Evolutionary conservation across 2,113 vertebrate genomes (phyloP).

Genomic region (Saguinus imperator): DNA sequence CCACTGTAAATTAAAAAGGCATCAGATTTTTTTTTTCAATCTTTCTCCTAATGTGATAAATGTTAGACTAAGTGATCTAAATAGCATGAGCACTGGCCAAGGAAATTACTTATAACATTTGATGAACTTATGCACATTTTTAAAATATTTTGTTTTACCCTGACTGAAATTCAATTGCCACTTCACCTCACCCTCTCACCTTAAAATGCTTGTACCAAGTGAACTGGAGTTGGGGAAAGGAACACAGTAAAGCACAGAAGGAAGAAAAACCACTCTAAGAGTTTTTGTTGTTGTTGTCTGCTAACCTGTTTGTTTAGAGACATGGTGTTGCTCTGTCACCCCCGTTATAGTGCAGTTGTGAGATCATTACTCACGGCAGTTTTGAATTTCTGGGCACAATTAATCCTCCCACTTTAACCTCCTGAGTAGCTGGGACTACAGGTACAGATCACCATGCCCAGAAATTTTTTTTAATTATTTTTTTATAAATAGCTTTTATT

Average conservation of each 20-base stretch:
- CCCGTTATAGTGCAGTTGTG: no score
- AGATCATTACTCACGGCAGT: no score
- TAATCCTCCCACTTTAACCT: no score
- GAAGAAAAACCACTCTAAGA: neutral
- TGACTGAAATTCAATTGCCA: neutral
- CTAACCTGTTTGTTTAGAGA: no score
- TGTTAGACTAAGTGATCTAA: neutral
- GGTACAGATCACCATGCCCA: no score
- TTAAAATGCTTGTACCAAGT: neutral
- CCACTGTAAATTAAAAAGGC: neutral
- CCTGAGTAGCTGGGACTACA: no score
- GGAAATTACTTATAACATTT: neutral
- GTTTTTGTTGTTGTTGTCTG: no score
- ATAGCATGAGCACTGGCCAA: neutral
- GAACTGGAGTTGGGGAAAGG: neutral
- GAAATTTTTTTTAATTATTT: no score
- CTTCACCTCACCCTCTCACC: fast-evolving
- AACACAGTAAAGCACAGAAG: neutral
- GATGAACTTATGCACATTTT: neutral
- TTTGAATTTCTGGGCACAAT: no score
- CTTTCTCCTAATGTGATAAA: neutral
- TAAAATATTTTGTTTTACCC: neutral
- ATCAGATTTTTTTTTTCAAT: neutral
- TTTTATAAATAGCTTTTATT: no score
- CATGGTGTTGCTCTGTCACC: no score